A percentile compares a stretch with the other conserved stretches of the same genome.
Conservation (phyloP, 2,113 vertebrate genomes). For the Tetrax tetrax region DNA sequence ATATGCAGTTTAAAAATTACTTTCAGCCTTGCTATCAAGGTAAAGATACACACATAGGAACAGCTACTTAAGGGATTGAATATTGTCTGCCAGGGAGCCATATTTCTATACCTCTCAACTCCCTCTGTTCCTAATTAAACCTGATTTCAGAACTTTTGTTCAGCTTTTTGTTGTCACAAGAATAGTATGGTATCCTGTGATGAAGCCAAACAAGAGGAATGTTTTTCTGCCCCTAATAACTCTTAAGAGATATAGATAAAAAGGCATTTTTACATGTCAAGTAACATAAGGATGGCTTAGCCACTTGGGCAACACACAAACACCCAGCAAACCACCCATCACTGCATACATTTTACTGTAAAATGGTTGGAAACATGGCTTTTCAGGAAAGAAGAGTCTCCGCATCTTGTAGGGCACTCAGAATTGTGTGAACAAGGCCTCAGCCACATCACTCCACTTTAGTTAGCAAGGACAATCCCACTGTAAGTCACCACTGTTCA, state of each 20-base stretch:
- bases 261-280: background rate
- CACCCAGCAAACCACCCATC: background rate
- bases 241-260: background rate
- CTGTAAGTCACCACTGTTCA: background rate
- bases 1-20: background rate
- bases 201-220: background rate
- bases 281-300: background rate
- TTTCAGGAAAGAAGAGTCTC: background rate
- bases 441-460: background rate
- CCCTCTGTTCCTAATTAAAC: background rate
- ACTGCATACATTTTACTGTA: background rate
- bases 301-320: background rate
- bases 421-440: background rate
- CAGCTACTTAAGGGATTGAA: background rate
- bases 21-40: background rate
- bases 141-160: background rate
- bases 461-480: background rate
- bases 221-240: background rate
- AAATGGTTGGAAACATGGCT: background rate
- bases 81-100: background rate
- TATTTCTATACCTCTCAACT: background rate
- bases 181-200: background rate
- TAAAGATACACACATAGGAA: background rate
- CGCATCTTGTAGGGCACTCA: background rate
- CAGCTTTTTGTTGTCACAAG: background rate